phyloP scores from a whole-genome alignment of 2,888 invertebrate species.

The Cantharis rufa region DNA sequence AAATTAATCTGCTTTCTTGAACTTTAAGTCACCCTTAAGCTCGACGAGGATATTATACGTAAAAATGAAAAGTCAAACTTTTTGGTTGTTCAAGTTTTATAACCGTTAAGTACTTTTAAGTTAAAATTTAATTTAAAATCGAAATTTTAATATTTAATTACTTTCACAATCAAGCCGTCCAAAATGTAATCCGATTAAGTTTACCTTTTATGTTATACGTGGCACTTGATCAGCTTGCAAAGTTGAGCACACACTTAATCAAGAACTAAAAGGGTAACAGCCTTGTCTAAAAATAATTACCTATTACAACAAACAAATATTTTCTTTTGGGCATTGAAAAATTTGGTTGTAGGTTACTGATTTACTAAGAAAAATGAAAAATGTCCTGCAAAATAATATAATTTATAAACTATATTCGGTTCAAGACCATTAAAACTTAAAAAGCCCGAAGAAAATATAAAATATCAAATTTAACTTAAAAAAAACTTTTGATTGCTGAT shows the following conservation, averaged over 20 bases:
- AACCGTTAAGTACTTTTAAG: background rate
- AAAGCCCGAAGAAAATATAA: background rate
- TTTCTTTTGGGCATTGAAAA: background rate
- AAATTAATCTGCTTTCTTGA: background rate
- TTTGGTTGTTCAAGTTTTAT: background rate
- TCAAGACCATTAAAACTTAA: background rate
- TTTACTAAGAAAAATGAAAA: too few species aligned
- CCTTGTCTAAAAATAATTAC: background rate
- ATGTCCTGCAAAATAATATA: too few species aligned
- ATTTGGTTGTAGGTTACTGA: too few species aligned
- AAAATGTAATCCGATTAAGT: background rate
- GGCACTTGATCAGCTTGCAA: background rate
- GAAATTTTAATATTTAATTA: background rate
- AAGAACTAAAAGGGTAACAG: background rate
- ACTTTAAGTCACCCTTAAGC: background rate
- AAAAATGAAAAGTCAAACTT: background rate
- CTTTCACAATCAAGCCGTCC: background rate
- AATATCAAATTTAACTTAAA: background rate
- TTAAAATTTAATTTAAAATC: background rate
- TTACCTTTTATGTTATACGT: background rate
- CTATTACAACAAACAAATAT: background rate
- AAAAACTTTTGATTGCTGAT: background rate
- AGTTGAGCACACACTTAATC: background rate
- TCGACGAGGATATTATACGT: background rate
- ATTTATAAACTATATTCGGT: too few species aligned